Base-by-base conservation (phyloP, 2,888 invertebrate species). In the Cerastoderma edule region DNA sequence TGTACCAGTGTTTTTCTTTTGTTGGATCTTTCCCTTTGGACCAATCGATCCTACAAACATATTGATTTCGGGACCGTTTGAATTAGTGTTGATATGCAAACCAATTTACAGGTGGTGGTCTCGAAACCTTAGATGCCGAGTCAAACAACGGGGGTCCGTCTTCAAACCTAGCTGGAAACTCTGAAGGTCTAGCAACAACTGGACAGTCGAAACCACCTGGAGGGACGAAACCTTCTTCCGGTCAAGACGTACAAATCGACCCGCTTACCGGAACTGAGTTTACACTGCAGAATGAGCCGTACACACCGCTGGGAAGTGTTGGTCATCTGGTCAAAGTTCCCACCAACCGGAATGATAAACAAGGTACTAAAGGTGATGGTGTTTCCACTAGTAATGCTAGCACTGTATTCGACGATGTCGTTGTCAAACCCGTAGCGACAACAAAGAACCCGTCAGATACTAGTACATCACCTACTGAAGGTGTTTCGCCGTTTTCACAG, bases 231-330 rank as follows among this genome's bases (percentile, higher is more conserved):
- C n/a, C n/a, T n/a, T n/a, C n/a, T n/a, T n/a, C 39, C 32, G 56
- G 22, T 33, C n/a, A n/a, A 63, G 63, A 22, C n/a, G 24, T 33
- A 22, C 28, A 39, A 32, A 60, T 56, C 16, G 46, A 46, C 46
- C 35, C 32, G 19, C 16, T 44, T 2, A 44, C 35, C 33, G 39
- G 39, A 16, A 35, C 16, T 8, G 53, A 27, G 30, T 57, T 19
- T 44, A 24, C 32, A 10, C 28, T 74, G 28, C 70, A 63, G 44
- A 78, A 78, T 39, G 78, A 78, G 67, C 70, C 70, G 6, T 78
- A 74, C 46, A 78, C 78, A 6, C 67, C 70, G n/a, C 53, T 78
- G 2, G 78, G 78, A 35, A 67, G 74, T 32, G 57, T 78, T 24
- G 78, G 78, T 24, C 60, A 78, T 46, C 50, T 67, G 2, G 67